Evolutionary conservation across 2,797 vertebrate genomes (phyloP).

Genomic region (Hydrocynus forskahlii): DNA sequence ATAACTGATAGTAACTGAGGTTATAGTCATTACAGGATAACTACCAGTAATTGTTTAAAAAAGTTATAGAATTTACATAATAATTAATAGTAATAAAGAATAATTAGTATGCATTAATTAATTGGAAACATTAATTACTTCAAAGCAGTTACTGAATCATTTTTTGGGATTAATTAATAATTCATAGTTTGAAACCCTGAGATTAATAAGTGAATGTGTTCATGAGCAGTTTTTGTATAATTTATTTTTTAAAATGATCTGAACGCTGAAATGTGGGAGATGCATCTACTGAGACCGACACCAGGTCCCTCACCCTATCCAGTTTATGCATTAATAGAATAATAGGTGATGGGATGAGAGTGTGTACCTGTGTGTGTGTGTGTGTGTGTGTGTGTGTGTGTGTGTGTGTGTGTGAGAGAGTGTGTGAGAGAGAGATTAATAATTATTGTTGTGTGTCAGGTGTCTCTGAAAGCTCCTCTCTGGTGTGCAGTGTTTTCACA

Average conservation of each 20-base stretch:
- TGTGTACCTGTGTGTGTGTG: constrained; percentile 62
- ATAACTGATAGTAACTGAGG: no score
- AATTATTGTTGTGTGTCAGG: constrained; percentile 73
- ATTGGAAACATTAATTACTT: no score
- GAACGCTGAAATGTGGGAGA: no score
- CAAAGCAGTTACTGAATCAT: no score
- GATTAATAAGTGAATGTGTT: no score
- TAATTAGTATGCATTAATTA: no score
- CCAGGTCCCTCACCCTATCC: not conserved
- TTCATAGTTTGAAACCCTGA: no score
- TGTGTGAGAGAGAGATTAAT: constrained; percentile 63
- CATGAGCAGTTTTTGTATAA: no score
- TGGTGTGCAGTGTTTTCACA: constrained; percentile 73
- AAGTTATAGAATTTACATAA: not conserved
- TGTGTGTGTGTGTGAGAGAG: constrained; percentile 62
- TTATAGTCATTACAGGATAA: not conserved
- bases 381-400: constrained; percentile 65
- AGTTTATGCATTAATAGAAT: constrained; percentile 70
- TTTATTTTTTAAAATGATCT: no score
- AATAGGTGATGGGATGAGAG: constrained; percentile 61
- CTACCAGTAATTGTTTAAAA: not conserved
- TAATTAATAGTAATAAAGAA: no score
- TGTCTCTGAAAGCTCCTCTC: constrained; percentile 64
- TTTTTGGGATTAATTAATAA: no score
- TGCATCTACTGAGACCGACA: not conserved